Base-by-base conservation (phyloP, 1,140 invertebrate genomes). In the Drosophila ananassae region DNA sequence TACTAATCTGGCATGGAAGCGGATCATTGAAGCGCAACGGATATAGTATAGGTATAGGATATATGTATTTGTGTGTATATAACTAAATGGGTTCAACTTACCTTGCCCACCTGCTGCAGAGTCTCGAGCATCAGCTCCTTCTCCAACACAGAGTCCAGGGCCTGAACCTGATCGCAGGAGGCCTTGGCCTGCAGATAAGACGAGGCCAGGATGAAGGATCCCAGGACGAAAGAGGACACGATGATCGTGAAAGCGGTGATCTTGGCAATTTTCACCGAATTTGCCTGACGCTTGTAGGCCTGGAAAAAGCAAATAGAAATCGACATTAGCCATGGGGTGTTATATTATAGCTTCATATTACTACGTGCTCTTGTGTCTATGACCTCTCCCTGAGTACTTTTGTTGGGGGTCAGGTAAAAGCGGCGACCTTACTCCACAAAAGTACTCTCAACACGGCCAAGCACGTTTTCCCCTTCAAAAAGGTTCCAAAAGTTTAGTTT, bases 161-260 rank as follows among this genome's bases (percentile, higher is more conserved):
- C 94, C 82, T 95, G 94, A 17, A 95, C 92, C 87, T 95, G 94
- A 71, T 94, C 94, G 89, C 95, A 96, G 9, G 95, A 95, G 28
- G 95, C 94, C 62, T 95, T 94, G 28, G 95, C 95, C 79, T 95
- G 94, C n/a, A 97, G 94, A 93, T 96, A 97, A 69, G 96, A 95
- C 5, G 95, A 95, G 28, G 96, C 95, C 67, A 97, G 92, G 77
- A 97, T 95, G 89, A 96, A 96, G 57, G 95, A 93, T 25, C 96
- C 96, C 67, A 97, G 92, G 46, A 97, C 94, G 69, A 97, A 93
- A 6, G 95, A 95, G 34, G 96, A 95, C 0, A 95, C 94, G 53
- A 97, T 94, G 56, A 97, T 93, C 48, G 96, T 97, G 56, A 96
- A 92, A 17, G 95, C 96, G 12, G 95, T 94, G 80, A 97, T 97